A percentile compares a stretch with the other conserved stretches of the same genome.
These are phyloP conservation scores for Trachelipus rathkii DNA, from an alignment of 1,140 invertebrate genomes.

Conservation along the genomic window DNA sequence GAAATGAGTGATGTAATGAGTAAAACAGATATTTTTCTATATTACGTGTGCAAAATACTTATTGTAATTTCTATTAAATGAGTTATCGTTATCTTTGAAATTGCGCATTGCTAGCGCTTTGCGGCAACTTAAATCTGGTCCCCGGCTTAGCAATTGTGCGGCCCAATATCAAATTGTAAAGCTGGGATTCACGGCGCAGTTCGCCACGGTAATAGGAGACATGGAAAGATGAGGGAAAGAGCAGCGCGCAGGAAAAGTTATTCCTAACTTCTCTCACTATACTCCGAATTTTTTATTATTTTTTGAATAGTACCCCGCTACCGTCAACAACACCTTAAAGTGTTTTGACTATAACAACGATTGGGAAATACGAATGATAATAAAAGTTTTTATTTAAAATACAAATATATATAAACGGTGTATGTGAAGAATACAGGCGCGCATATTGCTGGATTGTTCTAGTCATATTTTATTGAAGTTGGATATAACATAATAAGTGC, in stretches of 20 bases:
- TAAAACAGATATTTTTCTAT: too few species aligned
- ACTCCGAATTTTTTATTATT: constrained; percentile 36
- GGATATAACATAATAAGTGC: not conserved
- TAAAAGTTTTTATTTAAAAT: too few species aligned
- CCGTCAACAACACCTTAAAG: constrained; percentile 30
- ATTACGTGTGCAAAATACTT: too few species aligned
- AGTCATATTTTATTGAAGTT: too few species aligned
- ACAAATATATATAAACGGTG: constrained; percentile 28
- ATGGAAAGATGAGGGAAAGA: constrained; percentile 40
- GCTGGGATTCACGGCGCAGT: constrained; percentile 25
- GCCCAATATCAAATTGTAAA: constrained; percentile 24
- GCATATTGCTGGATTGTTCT: not conserved
- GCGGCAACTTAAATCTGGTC: constrained; percentile 16
- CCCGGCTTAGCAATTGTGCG: not conserved
- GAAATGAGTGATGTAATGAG: too few species aligned
- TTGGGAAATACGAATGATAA: too few species aligned
- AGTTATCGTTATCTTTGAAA: too few species aligned
- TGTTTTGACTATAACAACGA: too few species aligned
- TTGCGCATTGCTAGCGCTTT: constrained; percentile 9
- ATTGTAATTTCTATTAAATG: too few species aligned
- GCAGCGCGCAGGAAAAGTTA: constrained; percentile 30
- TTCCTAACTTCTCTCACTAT: constrained; percentile 37
- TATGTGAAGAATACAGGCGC: constrained; percentile 4
- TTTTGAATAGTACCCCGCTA: constrained; percentile 28
- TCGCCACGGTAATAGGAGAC: constrained; percentile 40